These are phyloP conservation scores for Otolemur crassicaudatus DNA, from an alignment of 2,797 vertebrate species.

Conservation along the genomic window DNA sequence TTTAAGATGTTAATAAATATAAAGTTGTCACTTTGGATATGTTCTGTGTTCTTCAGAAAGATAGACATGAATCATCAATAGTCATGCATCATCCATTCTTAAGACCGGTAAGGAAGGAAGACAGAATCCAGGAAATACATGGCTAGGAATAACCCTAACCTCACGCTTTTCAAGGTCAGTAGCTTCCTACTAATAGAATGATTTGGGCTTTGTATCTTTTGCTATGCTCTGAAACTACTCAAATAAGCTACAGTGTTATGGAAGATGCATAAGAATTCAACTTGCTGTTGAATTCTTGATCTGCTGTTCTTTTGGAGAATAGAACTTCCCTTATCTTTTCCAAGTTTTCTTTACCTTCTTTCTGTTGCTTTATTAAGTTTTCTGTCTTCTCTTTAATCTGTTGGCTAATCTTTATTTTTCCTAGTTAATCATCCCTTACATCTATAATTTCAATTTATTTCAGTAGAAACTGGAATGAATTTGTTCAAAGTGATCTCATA, in stretches of 20 bases:
- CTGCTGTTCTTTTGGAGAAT: background rate
- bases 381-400: background rate
- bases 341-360: background rate
- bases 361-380: background rate
- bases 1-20: background rate
- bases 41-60: background rate
- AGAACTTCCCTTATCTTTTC: background rate
- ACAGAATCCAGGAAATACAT: background rate
- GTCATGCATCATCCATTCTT: background rate
- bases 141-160: background rate
- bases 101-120: background rate
- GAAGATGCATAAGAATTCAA: background rate
- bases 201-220: background rate
- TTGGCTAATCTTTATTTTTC: background rate
- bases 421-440: background rate
- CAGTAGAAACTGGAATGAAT: background rate
- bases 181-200: background rate
- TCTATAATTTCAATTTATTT: background rate
- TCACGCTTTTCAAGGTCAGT: background rate
- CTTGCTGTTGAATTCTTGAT: background rate
- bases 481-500: background rate
- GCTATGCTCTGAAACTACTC: background rate
- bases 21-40: background rate
- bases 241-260: background rate
- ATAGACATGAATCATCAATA: too few species aligned